Evolutionary conservation across 1,140 invertebrate genomes (phyloP), one percentile per base, ranked within the genome.

Genomic region (Alviniconcha marisindica): DNA sequence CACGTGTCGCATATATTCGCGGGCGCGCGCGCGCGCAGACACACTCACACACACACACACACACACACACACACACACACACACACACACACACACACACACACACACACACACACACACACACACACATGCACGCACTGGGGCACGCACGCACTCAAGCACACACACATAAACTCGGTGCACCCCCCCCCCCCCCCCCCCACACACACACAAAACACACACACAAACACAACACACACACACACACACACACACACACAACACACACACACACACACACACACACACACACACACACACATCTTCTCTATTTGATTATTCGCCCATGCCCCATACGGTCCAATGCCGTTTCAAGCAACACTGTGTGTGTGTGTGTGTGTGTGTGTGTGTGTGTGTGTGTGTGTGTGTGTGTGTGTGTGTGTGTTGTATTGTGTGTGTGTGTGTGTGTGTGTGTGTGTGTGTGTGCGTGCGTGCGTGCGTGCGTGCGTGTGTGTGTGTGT

Each of bases 301-400:
- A n/a, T n/a, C n/a, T n/a, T n/a, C n/a, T n/a, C n/a, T n/a, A n/a
- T n/a, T n/a, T n/a, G n/a, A n/a, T n/a, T n/a, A n/a, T n/a, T n/a
- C n/a, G n/a, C n/a, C n/a, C n/a, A n/a, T n/a, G n/a, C n/a, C n/a
- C n/a, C n/a, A n/a, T n/a, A n/a, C n/a, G n/a, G n/a, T n/a, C n/a
- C n/a, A n/a, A n/a, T n/a, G n/a, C n/a, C n/a, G n/a, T n/a, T n/a
- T n/a, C n/a, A n/a, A n/a, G n/a, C n/a, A n/a, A n/a, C n/a, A n/a
- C 48, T 51, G 54, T 56, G 54, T 56, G 54, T 56, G 54, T 56
- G 54, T 56, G 54, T 56, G 54, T 56, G 54, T 56, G 54, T 10
- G 54, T 10, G 54, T 10, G 54, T 10, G 54, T 10, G 54, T 10
- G 54, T 21, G 54, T 21, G 54, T 0, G 54, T 21, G 54, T 21